Evolutionary conservation across 2,888 invertebrate species (phyloP).

Genomic region (Luffia ferchaultella): DNA sequence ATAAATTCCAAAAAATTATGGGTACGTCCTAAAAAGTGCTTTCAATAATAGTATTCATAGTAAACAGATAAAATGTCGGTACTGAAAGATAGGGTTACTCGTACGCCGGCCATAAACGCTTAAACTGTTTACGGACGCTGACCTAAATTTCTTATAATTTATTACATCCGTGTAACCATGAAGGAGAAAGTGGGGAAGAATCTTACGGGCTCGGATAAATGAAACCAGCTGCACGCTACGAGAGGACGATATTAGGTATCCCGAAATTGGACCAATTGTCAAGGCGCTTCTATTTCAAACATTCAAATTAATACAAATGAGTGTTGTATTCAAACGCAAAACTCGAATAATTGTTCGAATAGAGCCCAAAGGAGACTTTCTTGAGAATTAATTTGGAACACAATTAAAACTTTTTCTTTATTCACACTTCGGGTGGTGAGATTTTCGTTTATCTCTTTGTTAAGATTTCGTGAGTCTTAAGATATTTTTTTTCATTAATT

Average conservation of each 20-base stretch:
- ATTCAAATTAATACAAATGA: slow-evolving; percentile 47
- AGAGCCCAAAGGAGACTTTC: slow-evolving; percentile 31
- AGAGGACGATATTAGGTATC: neutral
- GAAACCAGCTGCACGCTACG: neutral
- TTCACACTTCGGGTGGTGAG: slow-evolving; percentile 1
- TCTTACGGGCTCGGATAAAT: neutral
- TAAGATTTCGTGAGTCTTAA: slow-evolving; percentile 25
- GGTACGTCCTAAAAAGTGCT: too few relatives aligned
- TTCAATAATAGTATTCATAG: too few relatives aligned
- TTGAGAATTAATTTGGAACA: slow-evolving; percentile 35
- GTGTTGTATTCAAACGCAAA: slow-evolving; percentile 53
- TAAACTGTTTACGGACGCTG: neutral
- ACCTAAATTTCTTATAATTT: neutral
- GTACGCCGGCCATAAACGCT: neutral
- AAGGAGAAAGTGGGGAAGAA: neutral
- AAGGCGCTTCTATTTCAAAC: slow-evolving; percentile 24
- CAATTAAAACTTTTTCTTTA: slow-evolving; percentile 22
- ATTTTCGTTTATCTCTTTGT: slow-evolving; percentile 19
- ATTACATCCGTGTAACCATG: slow-evolving; percentile 2
- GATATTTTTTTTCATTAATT: slow-evolving; percentile 27
- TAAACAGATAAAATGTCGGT: too few relatives aligned
- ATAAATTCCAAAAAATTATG: too few relatives aligned
- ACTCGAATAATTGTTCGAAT: slow-evolving; percentile 48
- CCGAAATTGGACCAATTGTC: slow-evolving; percentile 6
- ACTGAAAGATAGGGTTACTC: too few relatives aligned